phyloP scores from a whole-genome alignment of 2,113 vertebrate genomes.

The Phyllostomus hastatus region DNA sequence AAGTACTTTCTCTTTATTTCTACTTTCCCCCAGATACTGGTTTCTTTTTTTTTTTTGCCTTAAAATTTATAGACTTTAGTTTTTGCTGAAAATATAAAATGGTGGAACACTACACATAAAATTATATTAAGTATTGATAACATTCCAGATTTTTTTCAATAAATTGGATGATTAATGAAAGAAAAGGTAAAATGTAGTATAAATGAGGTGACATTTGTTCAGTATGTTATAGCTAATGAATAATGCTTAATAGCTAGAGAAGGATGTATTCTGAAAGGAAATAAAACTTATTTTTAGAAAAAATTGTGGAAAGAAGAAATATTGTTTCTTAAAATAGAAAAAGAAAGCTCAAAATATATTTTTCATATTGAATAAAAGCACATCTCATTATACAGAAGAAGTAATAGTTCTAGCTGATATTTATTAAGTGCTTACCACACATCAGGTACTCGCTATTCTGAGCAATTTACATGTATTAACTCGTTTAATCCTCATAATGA shows the following conservation, averaged over 20 bases:
- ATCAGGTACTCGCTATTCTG: neutral
- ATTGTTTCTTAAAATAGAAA: conserved; percentile 16
- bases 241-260: neutral
- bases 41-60: neutral
- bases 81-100: conserved; percentile 30
- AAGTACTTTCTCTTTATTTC: neutral
- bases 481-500: neutral
- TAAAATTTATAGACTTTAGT: conserved; percentile 17
- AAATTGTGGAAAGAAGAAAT: neutral
- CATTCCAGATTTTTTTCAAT: neutral
- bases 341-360: neutral
- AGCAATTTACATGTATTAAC: neutral
- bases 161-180: neutral
- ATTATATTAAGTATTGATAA: conserved; percentile 1
- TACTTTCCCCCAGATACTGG: neutral
- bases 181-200: neutral
- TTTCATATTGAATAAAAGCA: neutral
- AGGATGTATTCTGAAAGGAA: neutral
- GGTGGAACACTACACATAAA: neutral
- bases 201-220: neutral
- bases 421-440: neutral
- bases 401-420: neutral
- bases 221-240: neutral
- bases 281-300: neutral
- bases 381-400: neutral